A percentile compares a stretch with the other conserved stretches of the same genome.
These are phyloP conservation scores for Strix occidentalis DNA, from an alignment of 2,797 vertebrate genomes.

Conservation along the genomic window DNA sequence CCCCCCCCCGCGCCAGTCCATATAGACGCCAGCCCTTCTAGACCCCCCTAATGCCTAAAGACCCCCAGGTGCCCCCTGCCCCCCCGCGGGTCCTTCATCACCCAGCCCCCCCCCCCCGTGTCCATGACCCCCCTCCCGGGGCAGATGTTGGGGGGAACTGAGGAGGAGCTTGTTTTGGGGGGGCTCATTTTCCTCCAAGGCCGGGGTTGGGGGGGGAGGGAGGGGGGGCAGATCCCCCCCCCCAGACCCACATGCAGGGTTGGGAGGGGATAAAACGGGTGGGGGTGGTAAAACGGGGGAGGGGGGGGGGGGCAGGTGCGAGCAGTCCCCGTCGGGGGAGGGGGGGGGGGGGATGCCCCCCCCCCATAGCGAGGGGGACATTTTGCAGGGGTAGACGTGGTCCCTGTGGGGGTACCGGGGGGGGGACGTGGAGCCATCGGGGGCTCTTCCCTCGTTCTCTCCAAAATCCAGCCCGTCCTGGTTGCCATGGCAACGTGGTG, in stretches of 20 bases:
- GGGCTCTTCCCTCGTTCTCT: not conserved
- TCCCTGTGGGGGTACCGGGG: not conserved
- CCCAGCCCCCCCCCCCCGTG: rapidly evolving
- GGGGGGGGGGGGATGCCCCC: too few relatives aligned
- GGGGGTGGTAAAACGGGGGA: too few relatives aligned
- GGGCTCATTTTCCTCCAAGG: not conserved
- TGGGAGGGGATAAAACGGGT: too few relatives aligned
- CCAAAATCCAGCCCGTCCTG: not conserved
- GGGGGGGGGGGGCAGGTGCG: not conserved
- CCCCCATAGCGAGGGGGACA: too few relatives aligned
- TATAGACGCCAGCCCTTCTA: not conserved
- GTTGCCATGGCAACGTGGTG: not conserved
- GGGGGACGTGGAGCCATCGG: not conserved
- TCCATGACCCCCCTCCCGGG: not conserved
- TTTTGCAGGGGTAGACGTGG: not conserved
- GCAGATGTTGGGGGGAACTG: not conserved
- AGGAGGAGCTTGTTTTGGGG: not conserved
- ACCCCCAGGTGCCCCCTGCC: too few relatives aligned
- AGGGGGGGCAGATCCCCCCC: not conserved
- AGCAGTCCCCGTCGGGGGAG: too few relatives aligned
- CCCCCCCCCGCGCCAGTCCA: too few relatives aligned
- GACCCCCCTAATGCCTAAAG: not conserved
- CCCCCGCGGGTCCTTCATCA: not conserved
- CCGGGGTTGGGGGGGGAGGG: too few relatives aligned
- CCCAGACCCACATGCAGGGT: too few relatives aligned